Conservation (phyloP, 2,113 vertebrate species). For the Sceloporus undulatus region DNA sequence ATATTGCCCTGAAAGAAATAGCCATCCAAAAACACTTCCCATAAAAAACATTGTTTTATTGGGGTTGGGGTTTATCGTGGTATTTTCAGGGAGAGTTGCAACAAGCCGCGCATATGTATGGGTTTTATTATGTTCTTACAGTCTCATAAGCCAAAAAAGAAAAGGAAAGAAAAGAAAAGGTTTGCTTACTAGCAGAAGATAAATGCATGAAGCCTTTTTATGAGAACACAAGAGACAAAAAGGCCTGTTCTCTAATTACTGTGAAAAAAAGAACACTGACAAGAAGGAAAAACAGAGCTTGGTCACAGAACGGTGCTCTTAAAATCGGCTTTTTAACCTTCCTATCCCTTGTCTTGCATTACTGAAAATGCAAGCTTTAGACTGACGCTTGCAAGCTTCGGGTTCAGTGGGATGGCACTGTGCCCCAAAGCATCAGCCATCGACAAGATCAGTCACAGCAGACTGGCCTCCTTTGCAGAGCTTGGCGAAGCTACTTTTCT, state of each 20-base stretch:
- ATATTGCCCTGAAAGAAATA: background rate
- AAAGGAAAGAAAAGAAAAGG: background rate
- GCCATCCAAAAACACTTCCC: background rate
- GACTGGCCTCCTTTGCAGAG: background rate
- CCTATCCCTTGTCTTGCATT: too few relatives aligned
- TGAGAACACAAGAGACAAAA: background rate
- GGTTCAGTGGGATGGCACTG: background rate
- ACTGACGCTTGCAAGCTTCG: background rate
- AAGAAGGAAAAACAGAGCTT: background rate
- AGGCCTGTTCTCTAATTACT: constrained; percentile 1
- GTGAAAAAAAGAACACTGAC: background rate
- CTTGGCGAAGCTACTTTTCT: too few relatives aligned
- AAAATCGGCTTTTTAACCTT: background rate
- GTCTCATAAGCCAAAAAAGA: background rate
- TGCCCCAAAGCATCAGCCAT: background rate
- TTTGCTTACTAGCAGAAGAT: background rate
- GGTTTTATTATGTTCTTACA: background rate
- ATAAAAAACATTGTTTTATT: background rate
- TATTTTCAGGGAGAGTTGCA: background rate
- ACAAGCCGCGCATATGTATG: background rate
- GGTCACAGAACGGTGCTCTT: background rate
- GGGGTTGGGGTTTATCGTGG: background rate
- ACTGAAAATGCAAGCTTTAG: too few relatives aligned
- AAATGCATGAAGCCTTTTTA: background rate
- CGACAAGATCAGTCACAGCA: background rate